A percentile compares a stretch with the other conserved stretches of the same genome.
These are phyloP conservation scores for Clarias magur DNA, from an alignment of 2,113 vertebrate genomes.

Conservation along the genomic window DNA sequence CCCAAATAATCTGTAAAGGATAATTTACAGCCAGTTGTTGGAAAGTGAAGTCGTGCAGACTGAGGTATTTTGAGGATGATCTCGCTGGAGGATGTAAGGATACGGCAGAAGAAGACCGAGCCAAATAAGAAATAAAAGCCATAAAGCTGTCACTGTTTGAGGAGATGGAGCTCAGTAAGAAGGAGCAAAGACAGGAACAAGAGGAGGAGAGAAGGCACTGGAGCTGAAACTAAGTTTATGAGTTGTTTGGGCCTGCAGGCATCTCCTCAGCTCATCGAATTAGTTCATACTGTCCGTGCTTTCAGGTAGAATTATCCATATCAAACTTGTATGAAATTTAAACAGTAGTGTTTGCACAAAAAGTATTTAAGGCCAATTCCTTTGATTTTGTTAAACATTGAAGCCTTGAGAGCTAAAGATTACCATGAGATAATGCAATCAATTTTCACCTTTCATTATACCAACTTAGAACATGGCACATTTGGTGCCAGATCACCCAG, in stretches of 20 bases:
- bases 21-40: slow-evolving; percentile 13
- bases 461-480: too few species aligned
- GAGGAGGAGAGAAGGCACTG: slow-evolving; percentile 61
- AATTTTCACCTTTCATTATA: neutral
- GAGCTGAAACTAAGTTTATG: slow-evolving; percentile 86
- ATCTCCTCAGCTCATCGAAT: slow-evolving; percentile 84
- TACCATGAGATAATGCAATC: too few species aligned
- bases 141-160: slow-evolving; percentile 61
- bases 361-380: too few species aligned
- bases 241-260: slow-evolving; percentile 94
- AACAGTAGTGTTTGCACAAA: neutral
- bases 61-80: slow-evolving; percentile 6
- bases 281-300: neutral
- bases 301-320: neutral
- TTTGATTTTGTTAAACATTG: too few species aligned
- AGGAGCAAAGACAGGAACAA: slow-evolving; percentile 43
- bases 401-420: too few species aligned
- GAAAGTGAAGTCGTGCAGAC: slow-evolving; percentile 17
- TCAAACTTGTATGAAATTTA: neutral
- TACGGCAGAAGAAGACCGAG: slow-evolving; percentile 34
- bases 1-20: slow-evolving; percentile 6
- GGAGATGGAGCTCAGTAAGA: slow-evolving; percentile 58
- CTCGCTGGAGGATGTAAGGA: slow-evolving; percentile 23
- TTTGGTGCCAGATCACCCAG: too few species aligned
- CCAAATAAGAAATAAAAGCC: slow-evolving; percentile 54